Evolutionary conservation across 2,797 vertebrate genomes (phyloP), one percentile per base, ranked within the genome.

Genomic region (Artibeus jamaicensis): DNA sequence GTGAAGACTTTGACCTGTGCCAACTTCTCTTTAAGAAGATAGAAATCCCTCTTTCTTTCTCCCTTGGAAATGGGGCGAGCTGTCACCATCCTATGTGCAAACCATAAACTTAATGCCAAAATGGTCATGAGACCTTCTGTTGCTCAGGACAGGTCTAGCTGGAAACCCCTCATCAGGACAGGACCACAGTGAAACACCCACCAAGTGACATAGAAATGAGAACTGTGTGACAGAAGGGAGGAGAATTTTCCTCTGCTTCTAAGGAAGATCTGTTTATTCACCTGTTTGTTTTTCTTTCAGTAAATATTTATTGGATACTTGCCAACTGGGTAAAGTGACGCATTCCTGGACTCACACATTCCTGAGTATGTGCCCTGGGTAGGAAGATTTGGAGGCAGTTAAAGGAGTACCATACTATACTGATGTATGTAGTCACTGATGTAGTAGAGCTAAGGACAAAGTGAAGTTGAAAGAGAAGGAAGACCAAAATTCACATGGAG

Each of bases 271-370:
- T 95, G 90, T 89, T 88, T 95, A 73, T 93, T 91, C 92, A 93
- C 92, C 95, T 91, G 88, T 96, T 96, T 97, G 88, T 67, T 71
- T 62, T 95, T 97, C 92, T 92, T 94, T 88, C 42, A 71, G 65
- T 97, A 97, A 96, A 97, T 97, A 96, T 97, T 97, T 97, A 96
- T 65, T 96, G 95, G 91, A 96, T 59, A 34, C 26, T 95, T 96
- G 93, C 94, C 90, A 90, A 97, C 26, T 95, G 95, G 96, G 97
- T 96, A 95, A 96, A 92, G 53, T 74, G 94, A 77, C 53, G 95
- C 90, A 96, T 96, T 97, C 91, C 82, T 96, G 39, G 16, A 76
- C 85, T 91, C 92, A 93, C 2, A 53, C n/a, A 53, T 53, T 78
- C n/a, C 83, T 81, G 88, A 93, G n/a, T 50, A 24, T 79, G 59